These are phyloP conservation scores for Epizoanthus stellaris DNA, from an alignment of 92 coral and sea anemone species.

Conservation along the genomic window DNA sequence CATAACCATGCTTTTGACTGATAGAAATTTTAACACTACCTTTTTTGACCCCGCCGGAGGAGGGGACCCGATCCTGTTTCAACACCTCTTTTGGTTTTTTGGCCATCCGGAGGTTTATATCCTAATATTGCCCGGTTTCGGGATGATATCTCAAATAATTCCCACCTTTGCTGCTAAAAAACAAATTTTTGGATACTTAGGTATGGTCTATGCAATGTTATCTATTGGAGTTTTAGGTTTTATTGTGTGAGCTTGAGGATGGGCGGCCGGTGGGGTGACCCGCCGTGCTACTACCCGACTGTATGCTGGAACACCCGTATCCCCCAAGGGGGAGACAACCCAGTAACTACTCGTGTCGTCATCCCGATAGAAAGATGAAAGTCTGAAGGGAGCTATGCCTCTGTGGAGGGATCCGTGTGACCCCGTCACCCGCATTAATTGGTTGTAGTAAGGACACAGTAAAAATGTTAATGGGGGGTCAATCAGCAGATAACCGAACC, in stretches of 20 bases:
- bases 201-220: constrained; percentile 77
- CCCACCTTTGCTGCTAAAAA: constrained; percentile 73
- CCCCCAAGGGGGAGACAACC: constrained; percentile 18
- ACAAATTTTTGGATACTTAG: constrained; percentile 76
- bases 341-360: constrained; percentile 10
- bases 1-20: constrained; percentile 72
- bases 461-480: constrained; percentile 5
- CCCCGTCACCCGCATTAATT: constrained; percentile 19
- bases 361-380: constrained; percentile 21
- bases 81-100: constrained; percentile 83
- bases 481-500: background rate
- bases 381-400: constrained; percentile 33
- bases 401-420: constrained; percentile 36
- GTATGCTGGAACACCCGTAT: constrained; percentile 62
- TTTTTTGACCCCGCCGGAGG: constrained; percentile 82
- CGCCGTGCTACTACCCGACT: constrained; percentile 49
- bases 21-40: constrained; percentile 79
- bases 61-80: constrained; percentile 83
- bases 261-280: constrained; percentile 15
- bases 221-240: constrained; percentile 81
- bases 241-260: constrained; percentile 72
- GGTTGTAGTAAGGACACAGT: constrained; percentile 3
- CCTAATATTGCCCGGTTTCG: constrained; percentile 80
- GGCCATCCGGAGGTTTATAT: constrained; percentile 87
- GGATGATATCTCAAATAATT: constrained; percentile 79